Conservation (phyloP, 2,888 invertebrate genomes). For the Lithophane leautieri region DNA sequence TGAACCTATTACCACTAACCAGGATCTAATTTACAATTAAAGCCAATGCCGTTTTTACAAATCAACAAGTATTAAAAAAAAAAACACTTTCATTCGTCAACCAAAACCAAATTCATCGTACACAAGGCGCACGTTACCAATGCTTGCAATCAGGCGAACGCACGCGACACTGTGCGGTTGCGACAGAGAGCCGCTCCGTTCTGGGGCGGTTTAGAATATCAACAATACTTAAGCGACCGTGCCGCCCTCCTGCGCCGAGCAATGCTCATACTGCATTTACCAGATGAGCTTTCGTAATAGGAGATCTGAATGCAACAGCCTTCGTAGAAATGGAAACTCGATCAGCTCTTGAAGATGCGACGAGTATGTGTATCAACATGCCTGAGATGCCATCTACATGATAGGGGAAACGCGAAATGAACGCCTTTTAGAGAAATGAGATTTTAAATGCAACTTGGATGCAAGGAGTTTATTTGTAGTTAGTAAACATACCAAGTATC, state of each 20-base stretch:
- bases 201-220: conserved; percentile 86
- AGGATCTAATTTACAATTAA: neutral
- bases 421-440: conserved; percentile 57
- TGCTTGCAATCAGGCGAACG: conserved; percentile 84
- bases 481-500: neutral
- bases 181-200: conserved; percentile 76
- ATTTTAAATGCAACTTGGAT: conserved; percentile 46
- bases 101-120: conserved; percentile 65
- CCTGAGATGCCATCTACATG: conserved; percentile 58
- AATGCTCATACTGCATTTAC: conserved; percentile 81
- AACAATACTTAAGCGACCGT: conserved; percentile 84
- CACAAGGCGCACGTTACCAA: conserved; percentile 71
- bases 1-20: neutral
- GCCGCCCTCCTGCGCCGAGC: conserved; percentile 75
- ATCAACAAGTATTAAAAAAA: neutral
- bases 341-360: conserved; percentile 75
- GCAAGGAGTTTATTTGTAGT: conserved; percentile 27
- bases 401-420: conserved; percentile 53
- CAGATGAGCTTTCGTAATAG: conserved; percentile 85
- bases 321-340: conserved; percentile 76
- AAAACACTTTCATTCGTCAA: neutral
- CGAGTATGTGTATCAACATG: conserved; percentile 53
- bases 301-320: conserved; percentile 77
- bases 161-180: conserved; percentile 85
- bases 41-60: neutral